Evolutionary conservation across 2,113 vertebrate genomes (phyloP).

Genomic region (Clinocottus analis): DNA sequence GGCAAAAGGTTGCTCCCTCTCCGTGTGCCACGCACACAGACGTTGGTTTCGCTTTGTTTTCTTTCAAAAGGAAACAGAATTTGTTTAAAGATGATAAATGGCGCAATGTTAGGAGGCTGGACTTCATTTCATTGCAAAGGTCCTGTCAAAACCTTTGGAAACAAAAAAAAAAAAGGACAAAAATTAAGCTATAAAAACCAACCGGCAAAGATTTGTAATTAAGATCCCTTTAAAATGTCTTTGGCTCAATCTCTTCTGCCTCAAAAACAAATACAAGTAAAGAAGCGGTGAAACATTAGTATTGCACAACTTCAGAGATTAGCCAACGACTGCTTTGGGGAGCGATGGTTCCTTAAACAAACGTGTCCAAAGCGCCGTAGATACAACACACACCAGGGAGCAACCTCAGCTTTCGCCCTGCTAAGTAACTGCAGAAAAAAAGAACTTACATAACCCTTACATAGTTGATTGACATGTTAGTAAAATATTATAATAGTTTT

Average conservation of each 20-base stretch:
- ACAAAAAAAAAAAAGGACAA: background rate
- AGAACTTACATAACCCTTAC: slow-evolving; percentile 81
- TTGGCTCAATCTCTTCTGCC: slow-evolving; percentile 71
- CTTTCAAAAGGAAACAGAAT: slow-evolving; percentile 26
- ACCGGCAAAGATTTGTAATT: slow-evolving; percentile 2
- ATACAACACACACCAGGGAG: slow-evolving; percentile 63
- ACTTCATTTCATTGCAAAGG: slow-evolving; percentile 15
- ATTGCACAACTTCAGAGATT: slow-evolving; percentile 76
- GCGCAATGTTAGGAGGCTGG: background rate
- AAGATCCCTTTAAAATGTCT: slow-evolving; percentile 65
- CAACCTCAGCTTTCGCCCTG: slow-evolving; percentile 72
- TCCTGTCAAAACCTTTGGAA: slow-evolving; percentile 8
- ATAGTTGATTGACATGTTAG: slow-evolving; percentile 90
- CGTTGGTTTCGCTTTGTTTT: slow-evolving; percentile 12
- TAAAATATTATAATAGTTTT: slow-evolving; percentile 90
- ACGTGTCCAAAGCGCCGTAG: slow-evolving; percentile 8
- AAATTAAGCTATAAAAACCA: slow-evolving; percentile 9
- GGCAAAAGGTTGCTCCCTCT: slow-evolving; percentile 79
- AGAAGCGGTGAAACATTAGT: slow-evolving; percentile 69
- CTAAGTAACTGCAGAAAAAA: slow-evolving; percentile 50
- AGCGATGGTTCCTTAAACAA: slow-evolving; percentile 7
- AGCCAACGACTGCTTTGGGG: slow-evolving; percentile 55
- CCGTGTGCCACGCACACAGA: slow-evolving; percentile 19
- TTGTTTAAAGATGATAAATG: background rate
- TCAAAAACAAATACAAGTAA: slow-evolving; percentile 59